Conservation (phyloP, 2,113 vertebrate genomes). For the Machaerirhynchus nigripectus region DNA sequence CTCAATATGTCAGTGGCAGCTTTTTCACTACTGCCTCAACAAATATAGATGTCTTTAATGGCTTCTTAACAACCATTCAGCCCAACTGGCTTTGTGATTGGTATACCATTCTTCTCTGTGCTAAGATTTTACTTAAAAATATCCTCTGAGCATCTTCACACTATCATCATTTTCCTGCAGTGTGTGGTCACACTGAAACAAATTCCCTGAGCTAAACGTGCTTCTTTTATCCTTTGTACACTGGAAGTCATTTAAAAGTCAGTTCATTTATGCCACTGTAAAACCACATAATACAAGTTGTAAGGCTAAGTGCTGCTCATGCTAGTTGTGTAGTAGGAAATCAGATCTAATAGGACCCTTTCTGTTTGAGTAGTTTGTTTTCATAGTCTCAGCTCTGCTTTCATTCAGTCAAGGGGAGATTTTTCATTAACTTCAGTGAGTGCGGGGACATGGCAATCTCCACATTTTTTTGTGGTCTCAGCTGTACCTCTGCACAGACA, state of each 20-base stretch:
- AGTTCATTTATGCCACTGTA: not conserved
- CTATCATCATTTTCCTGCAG: not conserved
- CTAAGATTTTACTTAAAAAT: not conserved
- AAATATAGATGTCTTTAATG: constrained; percentile 14
- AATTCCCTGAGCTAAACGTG: not conserved
- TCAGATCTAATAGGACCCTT: not conserved
- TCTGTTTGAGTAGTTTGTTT: not conserved
- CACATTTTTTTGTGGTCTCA: not conserved
- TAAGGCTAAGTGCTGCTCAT: not conserved
- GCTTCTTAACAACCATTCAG: not conserved
- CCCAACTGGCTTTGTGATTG: not conserved
- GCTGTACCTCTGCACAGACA: not conserved
- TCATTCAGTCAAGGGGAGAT: not conserved
- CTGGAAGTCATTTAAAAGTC: not conserved
- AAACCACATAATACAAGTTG: not conserved
- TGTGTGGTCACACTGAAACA: not conserved
- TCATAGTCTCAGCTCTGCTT: not conserved
- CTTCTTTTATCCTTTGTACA: constrained; percentile 11
- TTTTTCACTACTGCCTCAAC: not conserved
- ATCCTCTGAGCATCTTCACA: not conserved
- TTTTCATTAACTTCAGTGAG: not conserved
- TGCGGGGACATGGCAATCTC: not conserved
- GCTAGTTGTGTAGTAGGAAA: not conserved
- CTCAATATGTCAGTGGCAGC: not conserved
- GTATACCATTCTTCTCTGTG: not conserved